phyloP scores from a whole-genome alignment of 2,888 invertebrate genomes.

The Lissonota sp. region DNA sequence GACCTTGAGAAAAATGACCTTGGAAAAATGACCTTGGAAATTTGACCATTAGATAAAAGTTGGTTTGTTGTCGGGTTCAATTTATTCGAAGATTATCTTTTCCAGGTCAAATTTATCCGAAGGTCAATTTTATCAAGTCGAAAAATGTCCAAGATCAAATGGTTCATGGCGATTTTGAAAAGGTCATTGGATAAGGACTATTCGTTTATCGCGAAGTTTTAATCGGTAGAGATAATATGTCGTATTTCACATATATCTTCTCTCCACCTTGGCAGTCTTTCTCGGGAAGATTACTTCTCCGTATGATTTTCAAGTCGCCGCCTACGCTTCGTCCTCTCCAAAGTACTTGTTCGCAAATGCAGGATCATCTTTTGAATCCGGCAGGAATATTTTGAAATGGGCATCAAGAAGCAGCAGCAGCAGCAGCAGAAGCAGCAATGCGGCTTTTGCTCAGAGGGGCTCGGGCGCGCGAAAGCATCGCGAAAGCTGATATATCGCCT shows the following conservation, averaged over 20 bases:
- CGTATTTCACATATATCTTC: constrained; percentile 75
- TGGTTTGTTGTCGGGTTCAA: too few species aligned
- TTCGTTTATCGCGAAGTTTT: too few species aligned
- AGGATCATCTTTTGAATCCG: constrained; percentile 12
- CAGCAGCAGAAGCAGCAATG: constrained; percentile 65
- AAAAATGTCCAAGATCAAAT: too few species aligned
- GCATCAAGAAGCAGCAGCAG: constrained; percentile 63
- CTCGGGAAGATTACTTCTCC: constrained; percentile 67
- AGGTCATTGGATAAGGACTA: too few species aligned
- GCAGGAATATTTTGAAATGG: constrained; percentile 21
- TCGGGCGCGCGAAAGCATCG: constrained; percentile 51
- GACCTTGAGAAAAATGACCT: too few species aligned
- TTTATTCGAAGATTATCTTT: too few species aligned
- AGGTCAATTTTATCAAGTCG: too few species aligned
- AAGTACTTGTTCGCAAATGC: constrained; percentile 56
- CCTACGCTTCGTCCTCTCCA: constrained; percentile 70
- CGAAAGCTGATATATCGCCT: constrained; percentile 79
- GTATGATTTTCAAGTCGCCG: constrained; percentile 79
- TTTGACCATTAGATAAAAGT: too few species aligned
- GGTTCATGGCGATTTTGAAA: too few species aligned
- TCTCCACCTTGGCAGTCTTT: constrained; percentile 62
- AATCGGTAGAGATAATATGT: too few species aligned
- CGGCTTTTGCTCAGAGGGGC: constrained; percentile 50
- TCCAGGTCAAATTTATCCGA: too few species aligned
- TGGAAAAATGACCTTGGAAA: too few species aligned